These are phyloP conservation scores for Cherax destructor DNA, from an alignment of 1,140 invertebrate species.

Conservation along the genomic window DNA sequence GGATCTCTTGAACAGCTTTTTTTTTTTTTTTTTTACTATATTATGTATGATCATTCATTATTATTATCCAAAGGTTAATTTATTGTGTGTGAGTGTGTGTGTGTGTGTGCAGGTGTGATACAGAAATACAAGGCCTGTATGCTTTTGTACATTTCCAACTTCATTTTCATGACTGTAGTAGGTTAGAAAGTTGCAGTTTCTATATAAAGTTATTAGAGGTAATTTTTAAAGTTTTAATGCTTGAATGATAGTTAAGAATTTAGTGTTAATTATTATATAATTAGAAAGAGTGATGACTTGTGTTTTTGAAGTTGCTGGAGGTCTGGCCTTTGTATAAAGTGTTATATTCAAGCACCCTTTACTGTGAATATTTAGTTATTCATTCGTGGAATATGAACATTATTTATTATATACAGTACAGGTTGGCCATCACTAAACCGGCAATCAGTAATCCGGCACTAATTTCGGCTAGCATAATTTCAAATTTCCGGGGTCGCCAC, in stretches of 20 bases:
- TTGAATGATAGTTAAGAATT: background rate
- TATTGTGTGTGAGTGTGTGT: background rate
- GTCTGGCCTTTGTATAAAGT: background rate
- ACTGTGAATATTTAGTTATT: background rate
- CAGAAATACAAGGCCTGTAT: background rate
- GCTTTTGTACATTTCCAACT: background rate
- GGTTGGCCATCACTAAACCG: too few species aligned
- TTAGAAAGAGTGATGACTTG: background rate
- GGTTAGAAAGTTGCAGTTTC: background rate
- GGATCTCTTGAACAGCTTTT: too few species aligned
- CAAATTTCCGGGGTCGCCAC: too few species aligned
- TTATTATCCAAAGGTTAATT: too few species aligned
- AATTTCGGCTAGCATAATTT: too few species aligned
- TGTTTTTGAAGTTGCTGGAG: background rate
- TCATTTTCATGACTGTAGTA: background rate
- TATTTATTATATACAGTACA: too few species aligned
- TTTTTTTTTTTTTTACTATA: too few species aligned
- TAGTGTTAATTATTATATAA: background rate
- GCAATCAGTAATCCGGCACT: too few species aligned
- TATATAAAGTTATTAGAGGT: background rate
- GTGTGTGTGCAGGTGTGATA: background rate
- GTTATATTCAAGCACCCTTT: background rate
- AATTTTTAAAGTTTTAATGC: background rate
- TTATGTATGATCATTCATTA: too few species aligned
- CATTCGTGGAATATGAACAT: too few species aligned